Percentiles rank a stretch among this genome's conserved stretches.
Evolutionary conservation across 2,888 invertebrate genomes (phyloP).

Genomic region (Carabus problematicus): DNA sequence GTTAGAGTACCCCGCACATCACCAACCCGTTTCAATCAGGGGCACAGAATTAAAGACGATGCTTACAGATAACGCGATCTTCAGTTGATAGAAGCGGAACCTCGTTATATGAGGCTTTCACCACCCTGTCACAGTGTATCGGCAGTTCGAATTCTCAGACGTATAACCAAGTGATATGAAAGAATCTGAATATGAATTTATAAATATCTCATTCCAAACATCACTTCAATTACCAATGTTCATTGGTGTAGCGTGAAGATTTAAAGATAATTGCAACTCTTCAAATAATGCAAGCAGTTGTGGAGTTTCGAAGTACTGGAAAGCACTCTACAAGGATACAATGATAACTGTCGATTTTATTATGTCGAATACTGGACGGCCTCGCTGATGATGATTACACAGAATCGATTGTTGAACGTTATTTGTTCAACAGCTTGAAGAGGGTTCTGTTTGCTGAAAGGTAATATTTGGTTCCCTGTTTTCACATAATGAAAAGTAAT

Average conservation of each 20-base stretch:
- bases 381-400: neutral
- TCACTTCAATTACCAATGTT: neutral
- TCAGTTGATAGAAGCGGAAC: neutral
- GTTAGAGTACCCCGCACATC: slow-evolving; percentile 1
- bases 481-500: neutral
- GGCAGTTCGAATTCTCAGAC: neutral
- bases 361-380: too few species aligned
- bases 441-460: neutral
- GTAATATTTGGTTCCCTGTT: neutral
- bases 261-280: neutral
- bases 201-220: neutral
- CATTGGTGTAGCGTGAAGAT: neutral
- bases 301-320: neutral
- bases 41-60: neutral
- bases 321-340: neutral
- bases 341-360: too few species aligned
- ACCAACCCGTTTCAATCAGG: neutral
- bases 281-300: neutral
- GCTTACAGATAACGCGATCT: neutral
- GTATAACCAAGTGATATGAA: too few species aligned
- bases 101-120: neutral
- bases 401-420: slow-evolving; percentile 1
- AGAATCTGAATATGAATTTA: neutral
- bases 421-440: neutral
- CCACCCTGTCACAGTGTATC: neutral